Evolutionary conservation across 2,888 invertebrate species (phyloP).

Genomic region (Pachymerium ferrugineum): DNA sequence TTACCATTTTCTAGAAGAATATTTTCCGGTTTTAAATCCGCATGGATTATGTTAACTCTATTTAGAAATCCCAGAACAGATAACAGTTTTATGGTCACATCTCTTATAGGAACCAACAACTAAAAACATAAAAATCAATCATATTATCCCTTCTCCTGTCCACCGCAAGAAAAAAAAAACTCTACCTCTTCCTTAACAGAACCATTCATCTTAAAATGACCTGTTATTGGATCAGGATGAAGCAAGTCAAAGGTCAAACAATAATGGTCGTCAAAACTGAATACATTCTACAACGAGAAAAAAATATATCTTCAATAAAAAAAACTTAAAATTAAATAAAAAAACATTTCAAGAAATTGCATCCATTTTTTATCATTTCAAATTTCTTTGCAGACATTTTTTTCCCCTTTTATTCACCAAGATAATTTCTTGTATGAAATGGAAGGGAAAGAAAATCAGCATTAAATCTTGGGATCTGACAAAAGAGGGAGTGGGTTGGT

Average conservation of each 20-base stretch:
- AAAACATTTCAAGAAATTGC: constrained; percentile 1
- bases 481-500: constrained; percentile 1
- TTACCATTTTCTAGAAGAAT: constrained; percentile 28
- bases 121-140: constrained; percentile 24
- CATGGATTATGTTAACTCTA: constrained; percentile 34
- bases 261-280: constrained; percentile 35
- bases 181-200: constrained; percentile 24
- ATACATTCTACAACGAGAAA: constrained; percentile 32
- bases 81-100: constrained; percentile 30
- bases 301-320: not conserved
- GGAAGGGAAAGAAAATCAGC: constrained; percentile 17
- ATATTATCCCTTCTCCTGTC: not conserved
- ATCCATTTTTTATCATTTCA: not conserved
- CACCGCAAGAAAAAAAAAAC: not conserved
- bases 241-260: constrained; percentile 35
- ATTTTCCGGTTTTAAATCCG: constrained; percentile 36
- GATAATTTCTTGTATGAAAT: not conserved
- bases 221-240: constrained; percentile 31
- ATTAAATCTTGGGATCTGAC: not conserved
- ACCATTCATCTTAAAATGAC: not conserved
- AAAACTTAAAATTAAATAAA: not conserved
- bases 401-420: not conserved
- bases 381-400: not conserved
- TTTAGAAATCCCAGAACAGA: constrained; percentile 32
- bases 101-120: constrained; percentile 29